Percentiles rank a stretch among this genome's conserved stretches.
These are phyloP conservation scores for Pangasius mekongensis DNA, from an alignment of 2,797 vertebrate species.

Conservation along the genomic window DNA sequence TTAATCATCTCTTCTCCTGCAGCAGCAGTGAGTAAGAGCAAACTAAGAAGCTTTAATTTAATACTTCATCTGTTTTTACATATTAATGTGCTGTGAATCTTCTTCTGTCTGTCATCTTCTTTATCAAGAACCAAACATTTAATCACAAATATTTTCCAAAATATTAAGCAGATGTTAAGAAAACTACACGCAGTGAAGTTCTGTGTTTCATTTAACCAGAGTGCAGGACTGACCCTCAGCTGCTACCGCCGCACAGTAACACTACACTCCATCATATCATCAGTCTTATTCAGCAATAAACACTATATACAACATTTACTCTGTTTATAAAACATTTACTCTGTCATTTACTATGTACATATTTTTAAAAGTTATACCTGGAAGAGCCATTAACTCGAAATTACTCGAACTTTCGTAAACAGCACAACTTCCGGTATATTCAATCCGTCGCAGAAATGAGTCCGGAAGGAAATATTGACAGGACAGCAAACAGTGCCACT, in stretches of 20 bases:
- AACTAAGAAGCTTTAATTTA: neutral
- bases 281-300: neutral
- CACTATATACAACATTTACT: neutral
- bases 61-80: neutral
- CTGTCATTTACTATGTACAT: no score
- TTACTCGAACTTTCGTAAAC: neutral
- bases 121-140: neutral
- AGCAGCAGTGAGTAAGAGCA: neutral
- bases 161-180: neutral
- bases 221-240: neutral
- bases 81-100: neutral
- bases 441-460: constrained; percentile 27
- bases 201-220: neutral
- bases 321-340: no score
- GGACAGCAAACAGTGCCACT: neutral
- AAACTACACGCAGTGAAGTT: neutral
- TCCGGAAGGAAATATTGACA: constrained; percentile 49
- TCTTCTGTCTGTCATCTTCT: neutral
- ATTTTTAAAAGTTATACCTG: neutral
- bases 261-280: neutral
- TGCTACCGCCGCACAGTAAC: neutral
- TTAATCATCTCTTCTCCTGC: neutral
- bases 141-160: neutral
- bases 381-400: constrained; percentile 37
- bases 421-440: constrained; percentile 26